Conservation (phyloP, 53 echinoderm and acorn worm genomes). For the Actinopyga echinites region DNA sequence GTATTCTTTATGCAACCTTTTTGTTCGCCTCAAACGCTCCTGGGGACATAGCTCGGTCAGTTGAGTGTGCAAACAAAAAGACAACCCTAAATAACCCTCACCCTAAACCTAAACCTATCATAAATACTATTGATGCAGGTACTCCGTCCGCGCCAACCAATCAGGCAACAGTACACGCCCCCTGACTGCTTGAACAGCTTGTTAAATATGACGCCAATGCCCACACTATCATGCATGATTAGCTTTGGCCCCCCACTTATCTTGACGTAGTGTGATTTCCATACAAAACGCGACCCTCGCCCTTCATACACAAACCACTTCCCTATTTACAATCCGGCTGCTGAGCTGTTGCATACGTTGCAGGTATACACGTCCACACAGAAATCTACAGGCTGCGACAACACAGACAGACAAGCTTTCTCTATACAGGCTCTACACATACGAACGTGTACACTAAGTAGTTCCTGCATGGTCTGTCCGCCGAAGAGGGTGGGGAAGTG, state of each 20-base stretch:
- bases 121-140: conserved; percentile 18
- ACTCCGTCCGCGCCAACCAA: conserved; percentile 28
- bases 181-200: conserved; percentile 37
- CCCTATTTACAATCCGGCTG: conserved; percentile 42
- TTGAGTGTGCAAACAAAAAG: conserved; percentile 23
- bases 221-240: conserved; percentile 50
- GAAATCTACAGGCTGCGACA: neutral
- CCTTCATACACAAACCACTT: conserved; percentile 53
- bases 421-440: too few species aligned
- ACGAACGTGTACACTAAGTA: neutral
- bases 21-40: conserved; percentile 47
- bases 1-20: conserved; percentile 20
- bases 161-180: conserved; percentile 45
- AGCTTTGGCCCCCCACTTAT: conserved; percentile 53
- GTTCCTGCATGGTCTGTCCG: conserved; percentile 28
- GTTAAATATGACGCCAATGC: conserved; percentile 46
- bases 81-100: conserved; percentile 44
- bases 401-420: neutral
- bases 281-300: conserved; percentile 50
- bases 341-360: conserved; percentile 25
- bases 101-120: conserved; percentile 41
- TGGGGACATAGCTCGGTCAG: conserved; percentile 50
- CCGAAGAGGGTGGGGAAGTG: conserved; percentile 40
- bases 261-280: conserved; percentile 47
- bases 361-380: conserved; percentile 38